Percentiles rank a stretch among this genome's conserved stretches.
phyloP scores from a whole-genome alignment of 2,888 invertebrate species.

The Meandrusa payeni region DNA sequence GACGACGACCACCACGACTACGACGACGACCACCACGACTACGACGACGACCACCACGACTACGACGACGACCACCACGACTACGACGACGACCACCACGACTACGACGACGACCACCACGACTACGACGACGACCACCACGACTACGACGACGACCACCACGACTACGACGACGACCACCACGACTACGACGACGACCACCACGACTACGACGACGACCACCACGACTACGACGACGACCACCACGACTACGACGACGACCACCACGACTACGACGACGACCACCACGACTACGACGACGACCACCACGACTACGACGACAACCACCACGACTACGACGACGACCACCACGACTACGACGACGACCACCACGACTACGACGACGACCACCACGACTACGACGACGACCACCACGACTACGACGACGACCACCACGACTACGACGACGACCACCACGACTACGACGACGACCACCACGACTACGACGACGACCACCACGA shows the following conservation, averaged over 20 bases:
- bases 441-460: conserved; percentile 81
- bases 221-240: conserved; percentile 82
- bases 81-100: conserved; percentile 66
- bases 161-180: conserved; percentile 46
- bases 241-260: conserved; percentile 54
- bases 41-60: conserved; percentile 53
- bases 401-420: conserved; percentile 67
- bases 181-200: conserved; percentile 66
- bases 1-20: conserved; percentile 66
- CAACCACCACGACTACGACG: conserved; percentile 74
- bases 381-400: conserved; percentile 54
- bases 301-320: conserved; percentile 60
- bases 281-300: conserved; percentile 65
- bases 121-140: conserved; percentile 81
- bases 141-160: conserved; percentile 55
- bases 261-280: conserved; percentile 44
- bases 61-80: conserved; percentile 48
- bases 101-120: conserved; percentile 66
- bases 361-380: conserved; percentile 46
- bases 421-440: conserved; percentile 66
- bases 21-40: conserved; percentile 81
- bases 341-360: conserved; percentile 78
- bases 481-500: conserved; percentile 48
- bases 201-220: conserved; percentile 56
- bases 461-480: conserved; percentile 53